Percentiles rank a stretch among this genome's conserved stretches.
These are phyloP conservation scores for Eretmocerus hayati DNA, from an alignment of 2,888 invertebrate genomes.

Conservation along the genomic window DNA sequence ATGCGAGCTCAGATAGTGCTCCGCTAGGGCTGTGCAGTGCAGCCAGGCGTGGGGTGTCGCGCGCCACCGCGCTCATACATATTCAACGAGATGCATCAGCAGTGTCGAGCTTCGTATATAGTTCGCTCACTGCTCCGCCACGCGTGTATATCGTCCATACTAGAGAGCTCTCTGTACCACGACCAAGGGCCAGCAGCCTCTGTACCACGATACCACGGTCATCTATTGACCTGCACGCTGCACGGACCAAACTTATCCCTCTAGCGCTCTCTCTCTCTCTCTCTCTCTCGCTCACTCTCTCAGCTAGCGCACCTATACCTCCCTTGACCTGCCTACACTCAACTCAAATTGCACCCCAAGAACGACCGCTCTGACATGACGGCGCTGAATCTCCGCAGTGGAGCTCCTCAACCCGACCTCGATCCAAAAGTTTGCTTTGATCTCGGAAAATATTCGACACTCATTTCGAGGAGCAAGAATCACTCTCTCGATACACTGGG, in stretches of 20 bases:
- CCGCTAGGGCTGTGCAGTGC: slow-evolving; percentile 36
- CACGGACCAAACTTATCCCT: slow-evolving; percentile 37
- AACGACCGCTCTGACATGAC: background rate
- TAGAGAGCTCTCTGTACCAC: background rate
- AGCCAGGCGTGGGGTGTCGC: slow-evolving; percentile 42
- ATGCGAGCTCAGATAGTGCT: slow-evolving; percentile 46
- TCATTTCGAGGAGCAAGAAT: no score
- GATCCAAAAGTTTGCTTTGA: no score
- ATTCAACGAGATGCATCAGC: slow-evolving; percentile 59
- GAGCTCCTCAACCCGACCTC: no score
- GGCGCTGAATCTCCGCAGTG: background rate
- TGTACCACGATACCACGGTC: slow-evolving; percentile 28
- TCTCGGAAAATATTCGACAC: no score
- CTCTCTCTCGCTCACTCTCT: background rate
- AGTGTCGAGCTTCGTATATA: slow-evolving; percentile 36
- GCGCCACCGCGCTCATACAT: slow-evolving; percentile 53
- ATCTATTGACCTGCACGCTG: slow-evolving; percentile 37
- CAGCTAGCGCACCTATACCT: background rate
- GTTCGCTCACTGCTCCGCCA: slow-evolving; percentile 1
- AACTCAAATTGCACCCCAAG: background rate
- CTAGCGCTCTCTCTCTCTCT: background rate
- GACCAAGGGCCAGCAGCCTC: no score
- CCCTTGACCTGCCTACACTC: no score
- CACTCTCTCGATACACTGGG: no score
- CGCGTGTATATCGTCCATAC: no score